phyloP scores from a whole-genome alignment of 2,797 vertebrate genomes.

The Oryzias dopingdopingensis region DNA sequence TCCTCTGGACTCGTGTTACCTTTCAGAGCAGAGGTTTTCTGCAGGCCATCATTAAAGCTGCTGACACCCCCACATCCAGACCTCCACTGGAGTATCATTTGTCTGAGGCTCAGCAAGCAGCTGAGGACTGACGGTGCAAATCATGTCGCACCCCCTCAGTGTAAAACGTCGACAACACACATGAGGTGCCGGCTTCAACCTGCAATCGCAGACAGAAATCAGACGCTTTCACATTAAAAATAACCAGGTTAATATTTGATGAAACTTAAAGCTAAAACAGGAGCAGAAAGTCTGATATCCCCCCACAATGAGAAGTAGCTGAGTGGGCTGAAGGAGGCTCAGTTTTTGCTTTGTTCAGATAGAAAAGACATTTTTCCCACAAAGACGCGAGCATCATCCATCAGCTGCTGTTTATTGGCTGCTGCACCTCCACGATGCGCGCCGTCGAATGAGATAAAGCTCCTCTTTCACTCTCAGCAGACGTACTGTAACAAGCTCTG shows the following conservation, averaged over 20 bases:
- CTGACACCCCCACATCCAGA: slow-evolving; percentile 55
- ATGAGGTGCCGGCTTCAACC: neutral
- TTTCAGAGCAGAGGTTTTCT: slow-evolving; percentile 24
- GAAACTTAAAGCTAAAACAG: too few species aligned
- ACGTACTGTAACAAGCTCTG: slow-evolving; percentile 34
- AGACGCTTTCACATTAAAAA: neutral
- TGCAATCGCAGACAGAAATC: neutral
- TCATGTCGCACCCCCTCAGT: slow-evolving; percentile 1
- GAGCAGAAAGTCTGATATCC: too few species aligned
- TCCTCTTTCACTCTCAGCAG: slow-evolving; percentile 31
- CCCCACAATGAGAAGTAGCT: too few species aligned
- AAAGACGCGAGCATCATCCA: slow-evolving; percentile 5
- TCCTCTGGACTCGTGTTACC: slow-evolving; percentile 8
- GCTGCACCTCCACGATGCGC: slow-evolving; percentile 10
- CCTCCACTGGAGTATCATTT: slow-evolving; percentile 43
- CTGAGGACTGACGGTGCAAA: slow-evolving; percentile 10
- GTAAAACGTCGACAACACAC: neutral
- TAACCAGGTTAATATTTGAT: too few species aligned
- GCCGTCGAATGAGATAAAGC: slow-evolving; percentile 10
- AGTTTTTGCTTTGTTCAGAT: too few species aligned
- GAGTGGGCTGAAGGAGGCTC: too few species aligned
- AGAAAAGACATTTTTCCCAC: neutral
- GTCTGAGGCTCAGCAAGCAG: slow-evolving; percentile 37
- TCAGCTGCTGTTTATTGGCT: slow-evolving; percentile 11
- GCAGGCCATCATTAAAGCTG: slow-evolving; percentile 55